Evolutionary conservation across 2,888 invertebrate species (phyloP).

Genomic region (Idaea dimidiata): DNA sequence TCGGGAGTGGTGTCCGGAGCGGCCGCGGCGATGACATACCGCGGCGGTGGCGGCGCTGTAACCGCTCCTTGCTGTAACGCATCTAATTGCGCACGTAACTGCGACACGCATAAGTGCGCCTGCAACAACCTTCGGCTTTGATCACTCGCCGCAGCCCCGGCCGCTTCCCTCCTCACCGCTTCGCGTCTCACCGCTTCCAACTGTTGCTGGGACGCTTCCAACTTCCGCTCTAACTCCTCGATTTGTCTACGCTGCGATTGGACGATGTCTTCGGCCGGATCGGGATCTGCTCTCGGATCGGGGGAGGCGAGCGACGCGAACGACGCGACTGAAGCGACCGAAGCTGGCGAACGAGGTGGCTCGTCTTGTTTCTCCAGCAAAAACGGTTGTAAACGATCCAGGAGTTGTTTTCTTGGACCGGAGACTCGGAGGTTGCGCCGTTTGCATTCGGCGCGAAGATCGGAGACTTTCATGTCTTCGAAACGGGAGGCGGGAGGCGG

Average conservation of each 20-base stretch:
- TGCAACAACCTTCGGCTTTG: constrained; percentile 80
- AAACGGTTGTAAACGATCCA: constrained; percentile 93
- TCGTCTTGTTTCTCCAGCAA: constrained; percentile 73
- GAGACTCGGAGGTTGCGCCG: constrained; percentile 96
- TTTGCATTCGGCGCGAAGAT: constrained; percentile 96
- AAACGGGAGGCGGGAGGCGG: constrained; percentile 83
- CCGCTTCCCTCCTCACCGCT: constrained; percentile 82
- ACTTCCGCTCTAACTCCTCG: constrained; percentile 91
- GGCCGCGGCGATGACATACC: constrained; percentile 65
- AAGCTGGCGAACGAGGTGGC: constrained; percentile 69
- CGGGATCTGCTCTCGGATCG: constrained; percentile 55
- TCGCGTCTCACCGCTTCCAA: constrained; percentile 86
- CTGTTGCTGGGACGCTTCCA: constrained; percentile 89
- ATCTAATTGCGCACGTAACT: constrained; percentile 83
- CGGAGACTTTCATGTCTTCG: constrained; percentile 97
- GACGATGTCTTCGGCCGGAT: constrained; percentile 85
- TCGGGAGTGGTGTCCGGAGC: constrained; percentile 40
- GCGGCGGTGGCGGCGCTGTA: constrained; percentile 48
- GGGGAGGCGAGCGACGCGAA: constrained; percentile 50
- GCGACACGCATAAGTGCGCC: constrained; percentile 79
- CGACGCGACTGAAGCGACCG: constrained; percentile 52
- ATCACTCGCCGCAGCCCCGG: constrained; percentile 72
- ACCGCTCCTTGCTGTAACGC: constrained; percentile 77
- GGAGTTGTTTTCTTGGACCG: constrained; percentile 96
- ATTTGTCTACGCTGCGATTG: constrained; percentile 91